Evolutionary conservation across 2,888 invertebrate genomes (phyloP).

Genomic region (Brachyptera risi): DNA sequence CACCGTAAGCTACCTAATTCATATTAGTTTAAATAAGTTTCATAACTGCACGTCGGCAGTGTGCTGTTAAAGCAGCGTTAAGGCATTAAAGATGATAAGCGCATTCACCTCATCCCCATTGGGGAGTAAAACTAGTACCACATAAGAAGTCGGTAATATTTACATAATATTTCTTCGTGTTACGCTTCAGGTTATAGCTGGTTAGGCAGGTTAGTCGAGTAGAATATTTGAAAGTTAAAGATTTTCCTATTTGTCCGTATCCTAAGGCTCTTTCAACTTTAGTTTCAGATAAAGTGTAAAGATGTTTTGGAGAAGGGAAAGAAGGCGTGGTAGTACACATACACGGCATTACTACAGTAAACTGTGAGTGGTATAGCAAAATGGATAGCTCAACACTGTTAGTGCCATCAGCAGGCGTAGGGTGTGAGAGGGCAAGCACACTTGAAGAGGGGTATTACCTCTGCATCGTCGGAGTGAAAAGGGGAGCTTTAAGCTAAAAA

Average conservation of each 20-base stretch:
- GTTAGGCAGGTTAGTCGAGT: conserved; percentile 7
- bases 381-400: conserved; percentile 1
- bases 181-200: conserved; percentile 1
- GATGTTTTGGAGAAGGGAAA: background rate
- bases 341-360: background rate
- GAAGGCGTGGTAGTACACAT: background rate
- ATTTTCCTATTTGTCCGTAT: background rate
- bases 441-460: background rate
- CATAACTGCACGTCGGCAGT: too few species aligned
- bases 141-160: conserved; percentile 2
- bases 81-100: background rate
- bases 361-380: background rate
- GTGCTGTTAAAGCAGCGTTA: too few species aligned
- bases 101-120: background rate
- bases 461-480: background rate
- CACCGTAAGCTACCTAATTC: too few species aligned
- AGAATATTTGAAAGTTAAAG: conserved; percentile 6
- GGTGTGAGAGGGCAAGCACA: background rate
- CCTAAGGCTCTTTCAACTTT: conserved; percentile 1
- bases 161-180: conserved; percentile 6
- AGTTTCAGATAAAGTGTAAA: background rate
- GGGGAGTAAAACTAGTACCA: background rate
- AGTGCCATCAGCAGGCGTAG: conserved; percentile 6
- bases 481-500: conserved; percentile 8
- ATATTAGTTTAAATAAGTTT: too few species aligned